Base-by-base conservation (phyloP, 2,113 vertebrate genomes). In the Chaetura pelagica region DNA sequence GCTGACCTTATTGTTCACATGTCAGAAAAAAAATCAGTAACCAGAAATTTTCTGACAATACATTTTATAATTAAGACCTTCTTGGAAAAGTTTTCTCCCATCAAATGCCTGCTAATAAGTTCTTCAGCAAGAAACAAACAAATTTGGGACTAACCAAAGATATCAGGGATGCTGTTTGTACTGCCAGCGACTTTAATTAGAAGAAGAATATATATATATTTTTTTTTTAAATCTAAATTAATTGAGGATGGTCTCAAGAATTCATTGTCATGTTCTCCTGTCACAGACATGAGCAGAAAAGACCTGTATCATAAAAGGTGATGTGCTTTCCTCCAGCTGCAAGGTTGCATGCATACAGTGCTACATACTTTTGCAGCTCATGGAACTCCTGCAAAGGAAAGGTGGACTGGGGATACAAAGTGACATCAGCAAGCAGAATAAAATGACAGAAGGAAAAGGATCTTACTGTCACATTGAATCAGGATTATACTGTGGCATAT, bases 391-490 rank as follows among this genome's bases (percentile, higher is more conserved):
- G 61, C 0, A 19, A 22, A 82, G 54, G 29, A 74, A 91, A 63
- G 76, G 83, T 63, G 34, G 46, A 4, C 49, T 82, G 68, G 52
- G 80, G 48, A 64, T 83, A 69, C 1, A 0, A 44, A 84, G 34
- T 21, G 44, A 57, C 44, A 92, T 68, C 87, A 90, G 81, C 49
- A 76, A n/a, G 67, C 62, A 77, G 46, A 82, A 71, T 20, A 69
- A 81, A 63, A 82, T 32, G 69, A 89, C 89, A 95, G 84, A 90
- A 91, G 87, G 84, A 86, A 89, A 88, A 82, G 35, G 27, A 54
- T n/a, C 49, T 77, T 64, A 61, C 55, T 96, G 93, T 85, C 93
- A 94, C 80, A 75, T 26, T 61, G 52, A 95, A 84, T 97, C 68
- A 92, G 66, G 61, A 82, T 93, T 94, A 86, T 91, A 78, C 35